A percentile compares a stretch with the other conserved stretches of the same genome.
phyloP scores from a whole-genome alignment of 2,888 invertebrate genomes.

The Parnassius mnemosyne region DNA sequence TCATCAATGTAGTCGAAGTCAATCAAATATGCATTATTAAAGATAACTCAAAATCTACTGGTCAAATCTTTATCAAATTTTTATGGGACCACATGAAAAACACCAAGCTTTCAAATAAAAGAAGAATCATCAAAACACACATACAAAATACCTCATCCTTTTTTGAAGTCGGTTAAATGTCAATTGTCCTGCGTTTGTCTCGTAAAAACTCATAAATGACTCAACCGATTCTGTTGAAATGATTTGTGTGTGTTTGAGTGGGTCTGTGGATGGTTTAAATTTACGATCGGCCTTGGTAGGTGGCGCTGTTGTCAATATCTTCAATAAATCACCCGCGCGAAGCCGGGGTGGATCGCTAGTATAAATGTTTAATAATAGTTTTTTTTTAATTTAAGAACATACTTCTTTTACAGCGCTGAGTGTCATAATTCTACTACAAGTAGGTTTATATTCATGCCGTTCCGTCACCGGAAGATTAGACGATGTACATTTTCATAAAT shows the following conservation, averaged over 20 bases:
- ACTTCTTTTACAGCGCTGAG: conserved; percentile 1
- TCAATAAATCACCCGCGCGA: background rate
- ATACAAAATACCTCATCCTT: too few species aligned
- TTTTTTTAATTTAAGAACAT: background rate
- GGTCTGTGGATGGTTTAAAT: background rate
- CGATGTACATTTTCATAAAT: background rate
- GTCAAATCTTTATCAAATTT: too few species aligned
- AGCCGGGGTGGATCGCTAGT: background rate
- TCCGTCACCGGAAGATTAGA: background rate
- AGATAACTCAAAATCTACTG: too few species aligned
- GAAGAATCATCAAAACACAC: too few species aligned
- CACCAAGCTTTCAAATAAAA: too few species aligned
- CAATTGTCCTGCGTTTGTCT: too few species aligned
- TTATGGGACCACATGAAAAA: too few species aligned
- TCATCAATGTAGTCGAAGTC: too few species aligned
- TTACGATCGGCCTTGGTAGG: background rate
- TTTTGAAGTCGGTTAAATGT: too few species aligned
- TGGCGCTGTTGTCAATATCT: background rate
- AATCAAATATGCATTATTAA: too few species aligned
- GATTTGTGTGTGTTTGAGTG: background rate
- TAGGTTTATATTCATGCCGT: background rate
- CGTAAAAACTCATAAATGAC: too few species aligned
- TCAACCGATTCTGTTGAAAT: background rate
- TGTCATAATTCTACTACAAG: conserved; percentile 2
- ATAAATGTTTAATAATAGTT: background rate